phyloP scores from a whole-genome alignment of 2,113 vertebrate species.

The Callithrix jacchus region DNA sequence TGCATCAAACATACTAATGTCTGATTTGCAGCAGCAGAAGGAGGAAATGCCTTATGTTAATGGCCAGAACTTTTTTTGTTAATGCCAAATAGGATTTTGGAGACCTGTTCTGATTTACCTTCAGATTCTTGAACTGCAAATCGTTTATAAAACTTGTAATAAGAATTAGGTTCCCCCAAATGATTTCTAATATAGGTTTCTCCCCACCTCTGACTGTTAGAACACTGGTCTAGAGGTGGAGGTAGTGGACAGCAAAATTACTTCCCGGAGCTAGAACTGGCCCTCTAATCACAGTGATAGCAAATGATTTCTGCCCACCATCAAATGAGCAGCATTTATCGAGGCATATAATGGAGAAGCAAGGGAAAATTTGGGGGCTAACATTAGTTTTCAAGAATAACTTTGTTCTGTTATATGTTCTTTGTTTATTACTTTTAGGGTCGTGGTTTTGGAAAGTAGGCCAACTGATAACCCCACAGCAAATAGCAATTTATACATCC shows the following conservation, averaged over 20 bases:
- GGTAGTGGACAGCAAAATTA: neutral
- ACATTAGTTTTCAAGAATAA: conserved; percentile 44
- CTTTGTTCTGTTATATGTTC: conserved; percentile 41
- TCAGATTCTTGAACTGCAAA: neutral
- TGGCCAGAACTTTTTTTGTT: neutral
- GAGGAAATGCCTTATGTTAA: neutral
- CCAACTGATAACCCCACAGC: conserved; percentile 98
- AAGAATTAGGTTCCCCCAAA: neutral
- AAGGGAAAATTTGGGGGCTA: neutral
- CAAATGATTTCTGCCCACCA: neutral
- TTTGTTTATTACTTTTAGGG: conserved; percentile 84
- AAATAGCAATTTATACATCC: conserved; percentile 98
- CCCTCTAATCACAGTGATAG: neutral
- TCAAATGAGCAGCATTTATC: neutral
- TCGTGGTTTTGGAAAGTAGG: conserved; percentile 98
- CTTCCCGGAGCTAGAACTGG: neutral
- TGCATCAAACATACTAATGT: neutral
- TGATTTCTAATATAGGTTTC: neutral
- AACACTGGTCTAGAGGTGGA: neutral
- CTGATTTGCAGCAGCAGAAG: neutral
- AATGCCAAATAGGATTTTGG: neutral
- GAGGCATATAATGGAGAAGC: neutral
- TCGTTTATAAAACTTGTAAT: conserved; percentile 2
- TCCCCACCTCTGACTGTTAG: neutral
- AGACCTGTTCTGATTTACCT: neutral